These are phyloP conservation scores for Zaprionus capensis DNA, from an alignment of 1,140 invertebrate genomes.

Conservation along the genomic window DNA sequence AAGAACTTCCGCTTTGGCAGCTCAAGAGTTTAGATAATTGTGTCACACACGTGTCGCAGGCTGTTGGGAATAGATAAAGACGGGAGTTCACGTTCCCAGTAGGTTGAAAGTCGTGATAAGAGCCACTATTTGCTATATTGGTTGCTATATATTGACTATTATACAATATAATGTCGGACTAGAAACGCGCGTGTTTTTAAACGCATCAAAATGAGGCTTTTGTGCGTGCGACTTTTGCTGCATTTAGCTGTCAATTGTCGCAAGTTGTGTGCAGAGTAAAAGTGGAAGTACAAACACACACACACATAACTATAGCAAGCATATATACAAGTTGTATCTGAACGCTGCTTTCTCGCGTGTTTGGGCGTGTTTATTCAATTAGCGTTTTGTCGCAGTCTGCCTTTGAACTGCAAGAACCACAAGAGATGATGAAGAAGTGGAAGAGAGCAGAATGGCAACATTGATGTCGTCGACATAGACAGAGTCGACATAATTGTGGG, in stretches of 20 bases:
- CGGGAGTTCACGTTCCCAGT: background rate
- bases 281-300: constrained; percentile 10
- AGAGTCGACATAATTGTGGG: constrained; percentile 76
- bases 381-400: constrained; percentile 50
- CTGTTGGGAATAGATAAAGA: background rate
- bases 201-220: constrained; percentile 31
- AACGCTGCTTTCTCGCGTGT: constrained; percentile 59
- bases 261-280: constrained; percentile 67
- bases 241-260: constrained; percentile 50
- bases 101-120: background rate
- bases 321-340: constrained; percentile 4
- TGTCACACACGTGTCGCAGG: background rate
- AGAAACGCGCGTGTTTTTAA: constrained; percentile 30
- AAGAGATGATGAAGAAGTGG: background rate
- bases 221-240: constrained; percentile 6
- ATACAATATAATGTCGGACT: background rate
- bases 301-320: background rate
- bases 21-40: background rate
- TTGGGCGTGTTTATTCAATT: constrained; percentile 80
- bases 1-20: background rate
- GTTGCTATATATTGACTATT: background rate
- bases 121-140: background rate
- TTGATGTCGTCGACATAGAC: constrained; percentile 51
- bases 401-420: constrained; percentile 30
- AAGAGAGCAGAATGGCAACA: constrained; percentile 25